These are phyloP conservation scores for Noctuana brunneofusca DNA, from an alignment of 2,888 invertebrate genomes.

Conservation along the genomic window DNA sequence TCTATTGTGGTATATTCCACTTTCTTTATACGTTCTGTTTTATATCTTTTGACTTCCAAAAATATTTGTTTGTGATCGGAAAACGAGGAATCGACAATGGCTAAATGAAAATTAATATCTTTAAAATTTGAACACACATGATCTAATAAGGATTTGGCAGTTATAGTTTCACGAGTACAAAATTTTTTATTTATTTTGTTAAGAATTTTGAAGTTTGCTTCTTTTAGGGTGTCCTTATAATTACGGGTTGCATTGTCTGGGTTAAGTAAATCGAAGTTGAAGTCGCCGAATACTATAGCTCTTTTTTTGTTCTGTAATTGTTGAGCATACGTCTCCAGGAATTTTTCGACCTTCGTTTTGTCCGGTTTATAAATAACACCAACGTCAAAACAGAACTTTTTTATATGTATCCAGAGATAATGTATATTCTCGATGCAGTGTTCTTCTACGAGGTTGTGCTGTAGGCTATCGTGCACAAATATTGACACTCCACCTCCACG, in stretches of 20 bases:
- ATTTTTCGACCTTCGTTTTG: background rate
- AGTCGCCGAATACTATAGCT: slow-evolving; percentile 8
- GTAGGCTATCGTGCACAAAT: slow-evolving; percentile 38
- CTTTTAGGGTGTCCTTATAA: slow-evolving; percentile 8
- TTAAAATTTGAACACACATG: slow-evolving; percentile 12
- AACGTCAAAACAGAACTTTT: slow-evolving; percentile 33
- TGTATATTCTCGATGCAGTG: slow-evolving; percentile 37
- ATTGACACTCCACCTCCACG: slow-evolving; percentile 43
- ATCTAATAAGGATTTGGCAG: slow-evolving; percentile 3
- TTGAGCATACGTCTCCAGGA: background rate
- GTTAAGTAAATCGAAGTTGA: slow-evolving; percentile 1
- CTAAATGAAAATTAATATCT: background rate
- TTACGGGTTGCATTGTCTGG: background rate
- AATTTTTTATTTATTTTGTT: slow-evolving; percentile 16
- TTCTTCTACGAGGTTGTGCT: slow-evolving; percentile 38
- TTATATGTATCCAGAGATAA: slow-evolving; percentile 37
- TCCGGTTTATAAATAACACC: background rate
- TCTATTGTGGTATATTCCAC: background rate
- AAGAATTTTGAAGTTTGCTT: background rate
- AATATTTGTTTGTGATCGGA: slow-evolving; percentile 1
- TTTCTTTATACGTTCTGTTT: background rate
- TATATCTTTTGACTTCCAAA: background rate
- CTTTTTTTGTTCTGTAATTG: background rate
- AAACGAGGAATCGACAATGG: background rate
- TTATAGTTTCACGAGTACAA: slow-evolving; percentile 3